Evolutionary conservation across 2,888 invertebrate genomes (phyloP), one percentile per base, ranked within the genome.

Genomic region (Leptopterna dolabrata): DNA sequence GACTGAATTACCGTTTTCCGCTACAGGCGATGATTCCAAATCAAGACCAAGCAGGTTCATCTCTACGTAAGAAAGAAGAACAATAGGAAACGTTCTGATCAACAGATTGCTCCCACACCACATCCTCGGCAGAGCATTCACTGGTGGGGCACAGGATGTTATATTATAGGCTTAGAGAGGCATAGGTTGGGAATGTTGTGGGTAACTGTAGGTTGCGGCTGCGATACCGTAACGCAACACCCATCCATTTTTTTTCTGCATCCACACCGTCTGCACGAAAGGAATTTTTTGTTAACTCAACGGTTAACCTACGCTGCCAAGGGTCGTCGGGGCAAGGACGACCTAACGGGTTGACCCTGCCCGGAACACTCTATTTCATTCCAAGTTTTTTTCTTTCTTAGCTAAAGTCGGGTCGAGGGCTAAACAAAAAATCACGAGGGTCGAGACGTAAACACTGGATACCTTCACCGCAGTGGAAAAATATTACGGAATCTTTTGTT

Each of bases 401-500:
- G 55, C 24, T 63, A 1, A 24, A 24, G 24, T n/a, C n/a, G n/a
- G 16, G n/a, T 63, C 24, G 63, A 27, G 27, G 24, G 63, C 9
- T 24, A 27, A 63, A 19, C n/a, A 19, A 63, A 63, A 63, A 63
- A 24, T 19, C 24, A 2, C 19, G 63, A 11, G 24, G 13, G n/a
- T 63, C 63, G 11, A 24, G 63, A 24, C 24, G 63, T 63, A 63
- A 63, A 19, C 63, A 24, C 24, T 24, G 27, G 13, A 47, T 47
- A 24, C 24, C 63, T 63, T 63, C 63, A 11, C 63, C 63, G 27
- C 63, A 63, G n/a, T 27, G 9, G 63, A 13, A 24, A 63, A 63
- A 63, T 63, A 63, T 63, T 63, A 63, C 63, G 63, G 63, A 63
- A 63, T 63, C 63, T 63, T 63, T 63, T 63, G 63, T 47, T 63